phyloP scores from a whole-genome alignment of 2,113 vertebrate genomes.

The Heteronetta atricapilla region DNA sequence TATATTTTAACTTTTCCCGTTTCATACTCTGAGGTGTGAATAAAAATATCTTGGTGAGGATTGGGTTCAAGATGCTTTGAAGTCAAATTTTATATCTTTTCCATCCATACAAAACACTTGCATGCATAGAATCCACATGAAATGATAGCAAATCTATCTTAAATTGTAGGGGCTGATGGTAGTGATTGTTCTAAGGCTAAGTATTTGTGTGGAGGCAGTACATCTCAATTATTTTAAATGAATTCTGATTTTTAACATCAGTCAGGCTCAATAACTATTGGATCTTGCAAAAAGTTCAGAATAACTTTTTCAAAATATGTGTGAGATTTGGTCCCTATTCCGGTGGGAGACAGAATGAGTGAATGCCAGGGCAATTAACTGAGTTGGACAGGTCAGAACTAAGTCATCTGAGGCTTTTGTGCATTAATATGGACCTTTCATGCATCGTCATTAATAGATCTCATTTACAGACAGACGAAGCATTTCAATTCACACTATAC shows the following conservation, averaged over 20 bases:
- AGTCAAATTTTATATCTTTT: background rate
- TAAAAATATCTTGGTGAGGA: background rate
- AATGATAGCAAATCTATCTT: background rate
- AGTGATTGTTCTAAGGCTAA: background rate
- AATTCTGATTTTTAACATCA: background rate
- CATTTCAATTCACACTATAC: background rate
- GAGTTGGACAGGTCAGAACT: background rate
- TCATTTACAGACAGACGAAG: background rate
- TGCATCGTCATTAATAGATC: background rate
- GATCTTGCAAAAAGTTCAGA: background rate
- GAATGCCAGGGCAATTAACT: background rate
- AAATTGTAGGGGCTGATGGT: background rate
- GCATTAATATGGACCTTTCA: background rate
- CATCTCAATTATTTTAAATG: background rate
- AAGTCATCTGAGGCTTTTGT: background rate
- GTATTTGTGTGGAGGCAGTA: background rate
- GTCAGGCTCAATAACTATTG: background rate
- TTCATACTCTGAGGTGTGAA: background rate
- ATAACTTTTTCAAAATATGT: background rate
- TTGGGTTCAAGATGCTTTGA: background rate
- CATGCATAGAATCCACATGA: rapidly evolving
- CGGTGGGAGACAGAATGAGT: background rate
- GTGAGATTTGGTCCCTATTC: background rate
- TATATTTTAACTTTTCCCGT: background rate
- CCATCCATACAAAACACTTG: background rate